phyloP scores from a whole-genome alignment of 2,888 invertebrate genomes.

The Noctua janthina region DNA sequence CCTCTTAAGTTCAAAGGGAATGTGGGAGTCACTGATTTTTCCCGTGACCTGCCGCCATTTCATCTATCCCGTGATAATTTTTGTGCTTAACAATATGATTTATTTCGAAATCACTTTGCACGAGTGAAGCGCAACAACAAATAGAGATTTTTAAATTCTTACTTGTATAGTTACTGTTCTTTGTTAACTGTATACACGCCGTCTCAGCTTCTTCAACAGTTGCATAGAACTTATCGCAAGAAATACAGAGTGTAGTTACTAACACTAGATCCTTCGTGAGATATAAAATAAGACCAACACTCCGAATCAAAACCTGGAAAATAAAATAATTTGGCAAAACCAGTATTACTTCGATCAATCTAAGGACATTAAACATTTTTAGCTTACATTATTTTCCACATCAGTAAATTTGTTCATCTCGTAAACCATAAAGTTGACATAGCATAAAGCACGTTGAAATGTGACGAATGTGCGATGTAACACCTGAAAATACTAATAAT shows the following conservation, averaged over 20 bases:
- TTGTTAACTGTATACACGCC: constrained; percentile 20
- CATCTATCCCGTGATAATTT: too few species aligned
- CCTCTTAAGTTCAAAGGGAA: too few species aligned
- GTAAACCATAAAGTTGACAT: background rate
- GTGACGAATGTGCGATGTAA: constrained; percentile 1
- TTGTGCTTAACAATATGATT: too few species aligned
- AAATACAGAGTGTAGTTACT: background rate
- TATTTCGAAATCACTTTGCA: too few species aligned
- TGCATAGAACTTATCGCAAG: constrained; percentile 26
- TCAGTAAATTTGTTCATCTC: too few species aligned
- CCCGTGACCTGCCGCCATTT: too few species aligned
- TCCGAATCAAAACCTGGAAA: constrained; percentile 13
- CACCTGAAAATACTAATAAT: constrained; percentile 6
- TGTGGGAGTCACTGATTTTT: too few species aligned
- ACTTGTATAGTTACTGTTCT: constrained; percentile 7
- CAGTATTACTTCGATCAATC: too few species aligned
- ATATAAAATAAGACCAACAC: constrained; percentile 37
- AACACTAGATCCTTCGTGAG: constrained; percentile 53
- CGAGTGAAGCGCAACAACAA: background rate
- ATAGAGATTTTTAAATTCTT: background rate
- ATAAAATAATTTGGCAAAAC: background rate
- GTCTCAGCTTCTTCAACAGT: constrained; percentile 12
- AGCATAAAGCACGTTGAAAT: constrained; percentile 16
- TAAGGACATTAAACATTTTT: background rate
- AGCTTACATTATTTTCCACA: background rate